Evolutionary conservation across 2,797 vertebrate species (phyloP).

Genomic region (Pseudomugil tenellus): DNA sequence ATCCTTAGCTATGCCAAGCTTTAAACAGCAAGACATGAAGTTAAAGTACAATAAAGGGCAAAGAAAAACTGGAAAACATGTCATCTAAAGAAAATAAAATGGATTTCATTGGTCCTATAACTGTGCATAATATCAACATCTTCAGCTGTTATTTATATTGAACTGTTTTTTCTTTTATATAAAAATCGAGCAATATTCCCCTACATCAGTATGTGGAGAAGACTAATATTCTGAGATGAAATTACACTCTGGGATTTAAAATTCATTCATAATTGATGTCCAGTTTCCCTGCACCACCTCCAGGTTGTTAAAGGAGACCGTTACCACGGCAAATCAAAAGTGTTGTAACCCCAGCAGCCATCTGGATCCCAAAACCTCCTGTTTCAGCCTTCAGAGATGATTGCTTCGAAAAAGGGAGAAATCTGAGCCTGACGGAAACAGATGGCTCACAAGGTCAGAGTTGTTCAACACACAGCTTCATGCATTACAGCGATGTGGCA

Average conservation of each 20-base stretch:
- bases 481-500: conserved; percentile 24
- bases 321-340: conserved; percentile 39
- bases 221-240: not conserved
- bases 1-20: too few relatives aligned
- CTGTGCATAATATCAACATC: too few relatives aligned
- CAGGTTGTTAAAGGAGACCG: conserved; percentile 22
- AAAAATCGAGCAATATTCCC: not conserved
- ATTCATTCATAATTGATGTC: conserved; percentile 41
- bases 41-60: too few relatives aligned
- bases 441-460: conserved; percentile 72
- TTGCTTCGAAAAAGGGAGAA: conserved; percentile 24
- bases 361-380: conserved; percentile 59
- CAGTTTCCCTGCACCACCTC: conserved; percentile 52
- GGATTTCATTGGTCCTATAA: too few relatives aligned
- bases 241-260: not conserved
- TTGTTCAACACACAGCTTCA: conserved; percentile 50
- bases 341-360: conserved; percentile 60
- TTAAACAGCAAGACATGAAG: too few relatives aligned
- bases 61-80: too few relatives aligned
- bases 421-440: conserved; percentile 66
- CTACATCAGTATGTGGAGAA: not conserved
- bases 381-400: conserved; percentile 47
- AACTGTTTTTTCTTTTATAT: too few relatives aligned
- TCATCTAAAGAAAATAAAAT: too few relatives aligned
- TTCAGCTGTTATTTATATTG: too few relatives aligned